These are phyloP conservation scores for Himalopsyche japonica DNA, from an alignment of 2,888 invertebrate species.

Conservation along the genomic window DNA sequence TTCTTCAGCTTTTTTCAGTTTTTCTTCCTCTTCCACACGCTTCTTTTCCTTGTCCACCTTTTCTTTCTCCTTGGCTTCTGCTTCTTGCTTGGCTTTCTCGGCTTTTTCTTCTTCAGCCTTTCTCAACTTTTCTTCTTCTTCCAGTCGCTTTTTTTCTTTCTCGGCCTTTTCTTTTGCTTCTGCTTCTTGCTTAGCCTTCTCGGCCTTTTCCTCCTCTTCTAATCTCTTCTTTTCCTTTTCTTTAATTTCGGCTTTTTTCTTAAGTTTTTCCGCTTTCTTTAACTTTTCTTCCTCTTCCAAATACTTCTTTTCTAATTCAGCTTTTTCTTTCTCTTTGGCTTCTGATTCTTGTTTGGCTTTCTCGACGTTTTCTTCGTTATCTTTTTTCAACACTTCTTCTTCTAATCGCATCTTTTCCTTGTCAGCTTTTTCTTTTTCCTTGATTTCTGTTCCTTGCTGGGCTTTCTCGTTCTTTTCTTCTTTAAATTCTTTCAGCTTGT, in stretches of 20 bases:
- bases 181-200: too few species aligned
- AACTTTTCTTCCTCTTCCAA: constrained; percentile 14
- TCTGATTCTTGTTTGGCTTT: constrained; percentile 36
- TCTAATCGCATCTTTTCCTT: constrained; percentile 23
- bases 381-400: constrained; percentile 41
- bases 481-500: constrained; percentile 20
- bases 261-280: constrained; percentile 42
- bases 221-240: constrained; percentile 40
- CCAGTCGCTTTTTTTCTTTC: constrained; percentile 26
- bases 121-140: constrained; percentile 34
- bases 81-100: background rate
- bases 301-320: constrained; percentile 39
- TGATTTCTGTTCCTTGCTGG: too few species aligned
- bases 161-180: constrained; percentile 30
- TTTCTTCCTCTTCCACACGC: constrained; percentile 39
- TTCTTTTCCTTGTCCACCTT: constrained; percentile 20
- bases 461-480: constrained; percentile 25
- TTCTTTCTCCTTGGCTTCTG: constrained; percentile 13
- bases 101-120: constrained; percentile 20
- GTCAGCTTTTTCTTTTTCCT: constrained; percentile 6
- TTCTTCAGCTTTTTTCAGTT: constrained; percentile 6
- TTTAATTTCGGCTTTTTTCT: constrained; percentile 32
- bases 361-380: constrained; percentile 36
- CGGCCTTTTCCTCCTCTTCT: constrained; percentile 29
- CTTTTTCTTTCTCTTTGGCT: constrained; percentile 42